phyloP scores from a whole-genome alignment of 2,888 invertebrate species.

The Limenitis arthemis region DNA sequence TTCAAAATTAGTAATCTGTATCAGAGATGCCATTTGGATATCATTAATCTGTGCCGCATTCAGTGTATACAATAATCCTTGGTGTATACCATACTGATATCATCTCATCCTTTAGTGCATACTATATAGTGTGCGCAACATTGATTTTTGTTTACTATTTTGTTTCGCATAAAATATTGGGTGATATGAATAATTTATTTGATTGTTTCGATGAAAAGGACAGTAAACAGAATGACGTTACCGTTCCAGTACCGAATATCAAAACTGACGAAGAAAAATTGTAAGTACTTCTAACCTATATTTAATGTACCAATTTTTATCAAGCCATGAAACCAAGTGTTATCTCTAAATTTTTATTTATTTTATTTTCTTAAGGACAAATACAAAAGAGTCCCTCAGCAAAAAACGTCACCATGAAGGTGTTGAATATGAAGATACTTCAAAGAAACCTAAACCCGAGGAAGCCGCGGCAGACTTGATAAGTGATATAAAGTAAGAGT shows the following conservation, averaged over 20 bases:
- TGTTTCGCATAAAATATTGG: slow-evolving; percentile 33
- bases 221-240: slow-evolving; percentile 33
- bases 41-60: no score
- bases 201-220: slow-evolving; percentile 55
- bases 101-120: no score
- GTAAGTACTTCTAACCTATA: slow-evolving; percentile 40
- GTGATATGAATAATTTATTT: slow-evolving; percentile 50
- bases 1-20: no score
- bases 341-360: no score
- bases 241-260: slow-evolving; percentile 43
- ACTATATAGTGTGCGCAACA: no score
- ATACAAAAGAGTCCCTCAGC: slow-evolving; percentile 29
- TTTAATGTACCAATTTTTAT: neutral
- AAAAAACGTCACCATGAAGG: slow-evolving; percentile 53
- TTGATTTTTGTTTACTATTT: neutral
- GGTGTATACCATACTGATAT: no score
- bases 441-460: slow-evolving; percentile 45
- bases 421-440: slow-evolving; percentile 46
- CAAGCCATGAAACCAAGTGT: neutral
- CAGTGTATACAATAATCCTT: no score
- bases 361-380: slow-evolving; percentile 3
- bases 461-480: slow-evolving; percentile 43
- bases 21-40: no score
- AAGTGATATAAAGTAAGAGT: slow-evolving; percentile 52
- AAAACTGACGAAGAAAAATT: slow-evolving; percentile 31